Evolutionary conservation across 2,888 invertebrate genomes (phyloP).

Genomic region (Unio delphinus): DNA sequence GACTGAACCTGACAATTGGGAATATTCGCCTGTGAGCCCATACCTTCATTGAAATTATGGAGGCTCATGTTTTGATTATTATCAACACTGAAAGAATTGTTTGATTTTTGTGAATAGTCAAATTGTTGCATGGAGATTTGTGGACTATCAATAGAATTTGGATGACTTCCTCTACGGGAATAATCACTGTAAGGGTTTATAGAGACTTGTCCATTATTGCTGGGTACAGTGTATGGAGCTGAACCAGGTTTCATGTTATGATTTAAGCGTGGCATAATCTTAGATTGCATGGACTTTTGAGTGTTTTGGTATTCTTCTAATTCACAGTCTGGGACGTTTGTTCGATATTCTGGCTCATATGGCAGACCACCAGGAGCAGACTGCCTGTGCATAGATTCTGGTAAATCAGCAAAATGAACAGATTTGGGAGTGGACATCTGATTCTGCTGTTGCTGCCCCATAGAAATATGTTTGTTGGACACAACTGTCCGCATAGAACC

Average conservation of each 20-base stretch:
- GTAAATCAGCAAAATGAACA: conserved; percentile 54
- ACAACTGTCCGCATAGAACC: conserved; percentile 24
- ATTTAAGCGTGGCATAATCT: conserved; percentile 56
- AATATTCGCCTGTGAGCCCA: conserved; percentile 31
- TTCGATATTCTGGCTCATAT: conserved; percentile 39
- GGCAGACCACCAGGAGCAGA: conserved; percentile 30
- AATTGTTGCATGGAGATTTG: conserved; percentile 38
- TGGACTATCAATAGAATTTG: conserved; percentile 8
- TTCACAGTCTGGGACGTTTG: conserved; percentile 54
- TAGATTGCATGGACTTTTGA: conserved; percentile 55
- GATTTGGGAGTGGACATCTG: conserved; percentile 43
- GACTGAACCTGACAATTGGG: conserved; percentile 35
- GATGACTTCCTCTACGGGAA: conserved; percentile 6
- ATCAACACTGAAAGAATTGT: conserved; percentile 44
- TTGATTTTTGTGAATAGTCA: conserved; percentile 39
- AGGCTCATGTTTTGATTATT: conserved; percentile 50
- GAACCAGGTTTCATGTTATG: conserved; percentile 59
- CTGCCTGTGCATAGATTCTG: conserved; percentile 20
- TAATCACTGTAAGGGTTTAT: conserved; percentile 46
- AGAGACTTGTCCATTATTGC: conserved; percentile 43
- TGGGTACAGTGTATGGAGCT: conserved; percentile 63
- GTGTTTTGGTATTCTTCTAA: conserved; percentile 55
- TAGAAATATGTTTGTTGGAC: conserved; percentile 3
- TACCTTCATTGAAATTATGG: conserved; percentile 41
- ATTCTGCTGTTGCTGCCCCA: conserved; percentile 10